Percentiles rank a stretch among this genome's conserved stretches.
phyloP scores from a whole-genome alignment of 2,797 vertebrate genomes.

The Myoxocephalus aenaeus region DNA sequence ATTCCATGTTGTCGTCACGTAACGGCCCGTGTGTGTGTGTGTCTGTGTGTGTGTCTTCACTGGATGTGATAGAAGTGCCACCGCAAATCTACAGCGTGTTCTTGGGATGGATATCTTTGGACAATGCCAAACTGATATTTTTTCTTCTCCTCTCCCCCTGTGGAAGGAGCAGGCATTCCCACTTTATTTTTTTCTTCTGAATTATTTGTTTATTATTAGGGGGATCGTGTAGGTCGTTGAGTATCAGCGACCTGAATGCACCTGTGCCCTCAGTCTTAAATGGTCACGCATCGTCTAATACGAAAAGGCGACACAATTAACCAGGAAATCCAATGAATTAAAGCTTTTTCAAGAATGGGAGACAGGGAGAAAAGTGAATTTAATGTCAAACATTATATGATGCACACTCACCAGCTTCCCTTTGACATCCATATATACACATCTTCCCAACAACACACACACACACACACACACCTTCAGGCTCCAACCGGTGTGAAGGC shows the following conservation, averaged over 20 bases:
- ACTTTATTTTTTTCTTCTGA: not conserved
- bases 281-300: not conserved
- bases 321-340: not conserved
- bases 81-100: slow-evolving; percentile 51
- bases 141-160: too few relatives aligned
- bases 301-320: slow-evolving; percentile 4
- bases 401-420: slow-evolving; percentile 25
- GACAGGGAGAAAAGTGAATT: slow-evolving; percentile 15
- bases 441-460: slow-evolving; percentile 29
- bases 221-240: not conserved
- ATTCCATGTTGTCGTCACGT: slow-evolving; percentile 74
- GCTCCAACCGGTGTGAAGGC: slow-evolving; percentile 79
- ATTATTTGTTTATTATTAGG: not conserved
- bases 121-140: slow-evolving; percentile 42
- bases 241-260: not conserved
- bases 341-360: slow-evolving; percentile 1
- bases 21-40: slow-evolving; percentile 37
- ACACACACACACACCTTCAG: slow-evolving; percentile 73
- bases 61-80: slow-evolving; percentile 60
- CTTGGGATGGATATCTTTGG: slow-evolving; percentile 36
- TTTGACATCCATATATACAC: slow-evolving; percentile 38
- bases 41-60: slow-evolving; percentile 20
- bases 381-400: slow-evolving; percentile 40
- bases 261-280: not conserved
- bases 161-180: not conserved